Conservation (phyloP, 2,888 invertebrate genomes). For the Eulithis prunata region DNA sequence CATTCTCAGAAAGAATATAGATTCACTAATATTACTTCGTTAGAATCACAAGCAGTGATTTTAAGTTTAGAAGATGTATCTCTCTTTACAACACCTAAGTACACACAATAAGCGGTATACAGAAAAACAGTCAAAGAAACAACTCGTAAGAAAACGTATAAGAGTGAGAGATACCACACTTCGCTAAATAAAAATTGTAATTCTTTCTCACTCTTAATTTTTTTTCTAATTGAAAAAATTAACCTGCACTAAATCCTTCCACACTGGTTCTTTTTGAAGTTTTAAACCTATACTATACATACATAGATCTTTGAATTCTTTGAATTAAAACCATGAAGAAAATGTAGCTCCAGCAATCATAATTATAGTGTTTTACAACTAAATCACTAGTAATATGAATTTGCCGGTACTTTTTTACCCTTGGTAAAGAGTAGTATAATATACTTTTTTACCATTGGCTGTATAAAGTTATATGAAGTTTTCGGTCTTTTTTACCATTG, state of each 20-base stretch:
- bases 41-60: slow-evolving; percentile 7
- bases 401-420: background rate
- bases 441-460: too few species aligned
- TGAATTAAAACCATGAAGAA: background rate
- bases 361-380: background rate
- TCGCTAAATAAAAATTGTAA: background rate
- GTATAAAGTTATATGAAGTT: too few species aligned
- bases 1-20: slow-evolving; percentile 13
- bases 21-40: slow-evolving; percentile 21
- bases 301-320: background rate
- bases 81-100: slow-evolving; percentile 6
- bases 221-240: background rate
- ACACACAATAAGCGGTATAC: slow-evolving; percentile 11
- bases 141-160: background rate
- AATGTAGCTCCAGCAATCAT: too few species aligned
- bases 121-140: background rate
- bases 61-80: slow-evolving; percentile 17
- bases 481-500: too few species aligned
- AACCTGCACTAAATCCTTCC: background rate
- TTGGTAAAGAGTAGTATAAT: too few species aligned
- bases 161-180: background rate
- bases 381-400: background rate
- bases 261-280: background rate
- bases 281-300: too few species aligned
- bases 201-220: background rate